phyloP scores from a whole-genome alignment of 1,140 invertebrate genomes.

The Drosophila miranda region DNA sequence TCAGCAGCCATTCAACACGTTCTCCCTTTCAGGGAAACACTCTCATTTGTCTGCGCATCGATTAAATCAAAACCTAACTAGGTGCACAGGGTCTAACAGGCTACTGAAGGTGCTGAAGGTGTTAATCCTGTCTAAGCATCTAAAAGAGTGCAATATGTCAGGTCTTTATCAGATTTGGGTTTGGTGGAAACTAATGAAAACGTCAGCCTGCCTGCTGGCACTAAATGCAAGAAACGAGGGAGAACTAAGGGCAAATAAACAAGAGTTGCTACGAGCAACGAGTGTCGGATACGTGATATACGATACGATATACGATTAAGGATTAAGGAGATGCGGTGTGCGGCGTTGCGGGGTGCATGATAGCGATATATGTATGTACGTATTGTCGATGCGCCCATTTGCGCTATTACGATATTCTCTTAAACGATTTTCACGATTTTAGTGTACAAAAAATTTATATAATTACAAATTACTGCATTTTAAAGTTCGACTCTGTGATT shows the following conservation, averaged over 20 bases:
- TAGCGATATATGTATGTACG: slow-evolving; percentile 21
- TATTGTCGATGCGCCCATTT: no score
- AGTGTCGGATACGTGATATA: slow-evolving; percentile 11
- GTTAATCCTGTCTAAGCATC: slow-evolving; percentile 46
- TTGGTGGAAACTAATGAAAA: slow-evolving; percentile 31
- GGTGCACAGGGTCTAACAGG: no score
- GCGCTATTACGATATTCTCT: no score
- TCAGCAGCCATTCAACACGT: slow-evolving; percentile 52
- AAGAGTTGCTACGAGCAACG: slow-evolving; percentile 4
- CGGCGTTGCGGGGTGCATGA: slow-evolving; percentile 38
- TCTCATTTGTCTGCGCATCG: slow-evolving; percentile 41
- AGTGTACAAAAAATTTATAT: not conserved
- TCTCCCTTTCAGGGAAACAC: slow-evolving; percentile 37
- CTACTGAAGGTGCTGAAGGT: slow-evolving; percentile 6
- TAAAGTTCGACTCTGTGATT: not conserved
- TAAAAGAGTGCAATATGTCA: slow-evolving; percentile 47
- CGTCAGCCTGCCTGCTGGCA: slow-evolving; percentile 65
- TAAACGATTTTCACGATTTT: not conserved
- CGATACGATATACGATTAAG: not conserved
- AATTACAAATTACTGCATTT: not conserved
- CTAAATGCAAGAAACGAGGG: slow-evolving; percentile 43
- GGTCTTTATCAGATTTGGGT: slow-evolving; percentile 32
- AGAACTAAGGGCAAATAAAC: slow-evolving; percentile 14
- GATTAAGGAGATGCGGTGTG: slow-evolving; percentile 3
- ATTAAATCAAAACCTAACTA: slow-evolving; percentile 69